Percentiles rank a stretch among this genome's conserved stretches.
Evolutionary conservation across 2,797 vertebrate genomes (phyloP).

Genomic region (Okamejei kenojei): DNA sequence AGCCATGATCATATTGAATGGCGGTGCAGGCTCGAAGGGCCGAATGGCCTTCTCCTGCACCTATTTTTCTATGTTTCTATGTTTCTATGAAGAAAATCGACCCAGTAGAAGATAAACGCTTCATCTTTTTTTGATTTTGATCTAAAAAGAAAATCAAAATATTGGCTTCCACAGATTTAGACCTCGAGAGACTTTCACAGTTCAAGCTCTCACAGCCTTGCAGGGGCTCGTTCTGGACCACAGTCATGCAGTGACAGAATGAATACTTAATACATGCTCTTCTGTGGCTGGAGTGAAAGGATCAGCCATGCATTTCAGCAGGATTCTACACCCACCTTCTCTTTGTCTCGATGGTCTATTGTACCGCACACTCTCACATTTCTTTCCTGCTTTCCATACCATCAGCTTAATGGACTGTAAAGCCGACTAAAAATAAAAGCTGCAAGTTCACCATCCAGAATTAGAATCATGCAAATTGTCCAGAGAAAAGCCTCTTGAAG

Average conservation of each 20-base stretch:
- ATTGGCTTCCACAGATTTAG: neutral
- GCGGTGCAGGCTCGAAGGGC: too few species aligned
- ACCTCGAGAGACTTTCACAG: neutral
- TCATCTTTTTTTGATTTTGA: neutral
- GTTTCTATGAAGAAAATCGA: neutral
- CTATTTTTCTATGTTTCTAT: too few species aligned
- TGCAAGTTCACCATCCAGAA: neutral
- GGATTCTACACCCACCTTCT: neutral
- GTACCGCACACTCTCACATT: neutral
- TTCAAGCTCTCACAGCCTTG: neutral
- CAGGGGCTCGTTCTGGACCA: neutral
- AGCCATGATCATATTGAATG: too few species aligned
- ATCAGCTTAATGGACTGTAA: too few species aligned
- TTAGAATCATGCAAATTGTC: neutral
- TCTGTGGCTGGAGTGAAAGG: neutral
- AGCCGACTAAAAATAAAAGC: too few species aligned
- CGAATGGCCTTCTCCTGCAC: too few species aligned
- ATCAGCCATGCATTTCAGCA: neutral
- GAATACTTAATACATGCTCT: neutral
- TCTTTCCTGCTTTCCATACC: neutral
- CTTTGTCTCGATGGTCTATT: neutral
- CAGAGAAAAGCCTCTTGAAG: neutral
- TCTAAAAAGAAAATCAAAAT: too few species aligned
- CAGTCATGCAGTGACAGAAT: neutral
- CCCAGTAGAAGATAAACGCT: neutral